Conservation (phyloP, 2,797 vertebrate genomes). For the Otolemur crassicaudatus region DNA sequence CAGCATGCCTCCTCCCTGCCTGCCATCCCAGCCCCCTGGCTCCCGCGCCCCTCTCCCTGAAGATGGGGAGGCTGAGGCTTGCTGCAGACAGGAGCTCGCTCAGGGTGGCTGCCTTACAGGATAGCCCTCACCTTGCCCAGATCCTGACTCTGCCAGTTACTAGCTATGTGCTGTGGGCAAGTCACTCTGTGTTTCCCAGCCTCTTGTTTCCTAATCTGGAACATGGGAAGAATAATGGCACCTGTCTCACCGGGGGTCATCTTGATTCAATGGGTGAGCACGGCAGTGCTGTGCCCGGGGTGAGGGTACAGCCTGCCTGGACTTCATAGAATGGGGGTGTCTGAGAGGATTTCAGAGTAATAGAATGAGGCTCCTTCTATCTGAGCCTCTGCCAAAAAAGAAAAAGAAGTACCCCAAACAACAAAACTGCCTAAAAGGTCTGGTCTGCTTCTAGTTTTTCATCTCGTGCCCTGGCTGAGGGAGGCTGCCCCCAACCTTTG, state of each 20-base stretch:
- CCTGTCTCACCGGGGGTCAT: rapidly evolving
- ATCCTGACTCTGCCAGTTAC: background rate
- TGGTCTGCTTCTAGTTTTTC: background rate
- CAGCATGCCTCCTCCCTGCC: too few species aligned
- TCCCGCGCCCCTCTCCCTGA: background rate
- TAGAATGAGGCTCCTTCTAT: background rate
- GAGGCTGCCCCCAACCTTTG: background rate
- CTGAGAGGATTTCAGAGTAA: background rate
- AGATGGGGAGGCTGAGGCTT: background rate
- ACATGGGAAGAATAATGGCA: background rate
- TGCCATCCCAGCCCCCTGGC: background rate
- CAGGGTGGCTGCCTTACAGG: background rate
- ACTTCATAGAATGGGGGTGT: background rate
- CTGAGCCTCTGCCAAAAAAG: background rate
- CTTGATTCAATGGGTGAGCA: background rate
- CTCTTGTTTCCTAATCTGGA: background rate
- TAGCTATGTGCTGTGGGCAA: background rate
- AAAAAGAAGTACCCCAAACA: background rate
- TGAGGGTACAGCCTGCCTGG: too few species aligned
- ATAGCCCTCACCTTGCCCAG: background rate
- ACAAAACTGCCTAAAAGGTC: background rate
- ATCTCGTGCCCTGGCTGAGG: too few species aligned
- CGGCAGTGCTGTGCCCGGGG: too few species aligned
- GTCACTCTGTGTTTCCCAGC: background rate
- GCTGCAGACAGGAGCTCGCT: background rate